A percentile compares a stretch with the other conserved stretches of the same genome.
phyloP scores from a whole-genome alignment of 2,797 vertebrate species.

The Spinus olivaceus region DNA sequence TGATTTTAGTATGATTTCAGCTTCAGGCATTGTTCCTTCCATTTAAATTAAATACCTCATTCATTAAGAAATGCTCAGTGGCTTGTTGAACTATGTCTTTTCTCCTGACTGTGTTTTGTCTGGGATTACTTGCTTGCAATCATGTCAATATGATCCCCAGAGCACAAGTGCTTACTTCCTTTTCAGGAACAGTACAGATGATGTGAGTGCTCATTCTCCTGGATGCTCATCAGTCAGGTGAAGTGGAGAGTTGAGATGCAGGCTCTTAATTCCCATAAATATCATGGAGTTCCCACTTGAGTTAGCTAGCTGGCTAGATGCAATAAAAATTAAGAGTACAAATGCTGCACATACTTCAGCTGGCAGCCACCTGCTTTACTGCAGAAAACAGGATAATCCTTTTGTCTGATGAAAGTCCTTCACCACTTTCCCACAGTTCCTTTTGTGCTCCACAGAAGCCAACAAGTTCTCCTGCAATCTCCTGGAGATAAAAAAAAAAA shows the following conservation, averaged over 20 bases:
- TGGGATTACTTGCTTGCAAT: neutral
- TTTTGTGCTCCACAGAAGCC: neutral
- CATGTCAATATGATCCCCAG: neutral
- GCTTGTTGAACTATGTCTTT: neutral
- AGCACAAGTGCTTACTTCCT: neutral
- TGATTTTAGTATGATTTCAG: neutral
- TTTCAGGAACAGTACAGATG: neutral
- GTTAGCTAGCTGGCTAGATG: slow-evolving; percentile 7
- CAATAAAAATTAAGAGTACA: slow-evolving; percentile 47
- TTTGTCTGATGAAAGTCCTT: slow-evolving; percentile 52
- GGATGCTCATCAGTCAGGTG: neutral
- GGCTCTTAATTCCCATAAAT: slow-evolving; percentile 15
- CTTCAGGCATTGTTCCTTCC: neutral
- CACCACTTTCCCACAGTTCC: slow-evolving; percentile 59
- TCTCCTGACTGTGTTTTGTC: neutral
- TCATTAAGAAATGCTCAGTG: neutral
- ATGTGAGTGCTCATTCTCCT: neutral
- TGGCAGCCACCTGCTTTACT: slow-evolving; percentile 56
- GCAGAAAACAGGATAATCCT: slow-evolving; percentile 45
- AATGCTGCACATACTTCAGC: slow-evolving; percentile 43
- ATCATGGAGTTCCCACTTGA: slow-evolving; percentile 27
- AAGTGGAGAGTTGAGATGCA: slow-evolving; percentile 1
- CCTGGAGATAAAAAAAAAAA: neutral
- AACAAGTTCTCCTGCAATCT: neutral
- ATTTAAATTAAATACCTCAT: neutral